phyloP scores from a whole-genome alignment of 2,113 vertebrate species.

The Toxostoma redivivum region DNA sequence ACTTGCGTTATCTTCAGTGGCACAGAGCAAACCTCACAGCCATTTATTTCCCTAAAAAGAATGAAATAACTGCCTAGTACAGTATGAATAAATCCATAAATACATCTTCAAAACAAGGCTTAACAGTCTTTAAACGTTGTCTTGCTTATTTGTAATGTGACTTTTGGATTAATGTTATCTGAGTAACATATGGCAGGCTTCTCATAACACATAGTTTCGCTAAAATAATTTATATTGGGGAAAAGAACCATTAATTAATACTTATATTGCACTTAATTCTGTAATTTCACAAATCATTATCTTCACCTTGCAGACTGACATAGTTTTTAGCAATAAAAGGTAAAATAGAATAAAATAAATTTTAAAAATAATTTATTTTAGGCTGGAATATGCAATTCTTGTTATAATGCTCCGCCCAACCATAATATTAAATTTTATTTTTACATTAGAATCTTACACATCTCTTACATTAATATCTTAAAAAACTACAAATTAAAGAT shows the following conservation, averaged over 20 bases:
- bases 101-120: background rate
- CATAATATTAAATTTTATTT: background rate
- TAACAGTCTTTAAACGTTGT: background rate
- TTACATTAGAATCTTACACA: background rate
- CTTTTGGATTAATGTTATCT: background rate
- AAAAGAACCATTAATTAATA: background rate
- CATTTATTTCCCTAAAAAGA: background rate
- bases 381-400: background rate
- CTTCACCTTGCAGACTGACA: background rate
- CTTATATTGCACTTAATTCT: background rate
- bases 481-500: background rate
- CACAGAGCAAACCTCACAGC: background rate
- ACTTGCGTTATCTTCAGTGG: background rate
- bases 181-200: background rate
- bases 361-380: background rate
- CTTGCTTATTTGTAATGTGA: background rate
- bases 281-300: background rate
- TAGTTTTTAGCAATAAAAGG: background rate
- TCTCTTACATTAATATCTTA: background rate
- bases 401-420: rapidly evolving
- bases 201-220: background rate
- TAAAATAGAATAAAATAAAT: background rate
- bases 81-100: background rate
- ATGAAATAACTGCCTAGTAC: background rate
- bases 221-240: background rate